Evolutionary conservation across 2,113 vertebrate species (phyloP), one percentile per base, ranked within the genome.

Genomic region (Rhabdornis inornatus): DNA sequence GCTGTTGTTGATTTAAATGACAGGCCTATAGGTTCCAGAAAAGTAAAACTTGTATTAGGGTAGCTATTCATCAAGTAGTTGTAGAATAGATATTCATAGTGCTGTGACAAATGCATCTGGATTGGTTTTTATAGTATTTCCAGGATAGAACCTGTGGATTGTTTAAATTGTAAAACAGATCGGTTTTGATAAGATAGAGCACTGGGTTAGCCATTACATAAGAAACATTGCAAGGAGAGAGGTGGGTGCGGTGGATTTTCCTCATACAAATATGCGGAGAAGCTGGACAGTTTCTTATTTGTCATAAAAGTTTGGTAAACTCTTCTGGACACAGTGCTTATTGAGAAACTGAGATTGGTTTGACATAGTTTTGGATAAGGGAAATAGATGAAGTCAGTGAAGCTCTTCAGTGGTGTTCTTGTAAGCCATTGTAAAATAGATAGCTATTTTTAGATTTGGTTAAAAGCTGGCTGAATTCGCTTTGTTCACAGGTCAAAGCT

Each of bases 1-100:
- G 99, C 99, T 61, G 99, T 99, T 69, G 98, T 99, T 98, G 99
- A 99, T 96, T 98, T 99, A 89, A 99, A 99, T 97, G 99, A 99
- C 89, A 98, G 99, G 83, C 99, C 99, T 94, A 99, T 99, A 96
- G 99, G 99, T 52, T 99, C 99, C 56, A 98, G 99, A 49, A 99
- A 99, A 97, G 99, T 99, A 55, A 99, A 99, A 94, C 99, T 99
- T 94, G 98, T 99, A 89, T 98, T 99, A 97, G 99, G 99, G 87
- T 99, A 98, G 96, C 82, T 89, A 90, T 97, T 98, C 61, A 96
- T 95, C 90, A 96, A 50, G 94, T 97, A 94, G 97, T 96, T 96
- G 95, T 97, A 98, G 96, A 97, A 33, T 98, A 98, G 97, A 68
- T 97, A 92, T 92, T 97, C 96, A 97, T 98, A 97, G 97, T 98